Percentiles rank a stretch among this genome's conserved stretches.
Evolutionary conservation across 2,888 invertebrate genomes (phyloP).

Genomic region (Sinhomidia bicolor): DNA sequence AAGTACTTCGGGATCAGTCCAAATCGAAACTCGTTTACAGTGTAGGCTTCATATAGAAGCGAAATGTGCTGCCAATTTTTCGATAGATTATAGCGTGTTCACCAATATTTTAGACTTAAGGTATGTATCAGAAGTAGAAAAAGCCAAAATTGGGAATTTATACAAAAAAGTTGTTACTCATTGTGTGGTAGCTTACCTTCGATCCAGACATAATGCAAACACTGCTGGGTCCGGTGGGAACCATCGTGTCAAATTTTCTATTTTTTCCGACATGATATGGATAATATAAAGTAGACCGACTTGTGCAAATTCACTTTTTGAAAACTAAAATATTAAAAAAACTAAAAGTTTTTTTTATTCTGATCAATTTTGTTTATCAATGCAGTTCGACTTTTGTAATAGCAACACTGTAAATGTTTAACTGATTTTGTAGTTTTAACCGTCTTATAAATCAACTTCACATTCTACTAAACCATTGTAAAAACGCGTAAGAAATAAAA

Average conservation of each 20-base stretch:
- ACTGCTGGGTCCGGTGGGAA: conserved; percentile 73
- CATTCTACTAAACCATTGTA: no score
- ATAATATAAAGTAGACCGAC: conserved; percentile 4
- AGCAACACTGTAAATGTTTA: no score
- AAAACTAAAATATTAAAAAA: no score
- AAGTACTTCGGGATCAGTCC: neutral
- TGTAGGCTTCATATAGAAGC: no score
- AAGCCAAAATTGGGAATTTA: neutral
- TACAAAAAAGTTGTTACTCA: conserved; percentile 35
- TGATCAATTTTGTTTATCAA: no score
- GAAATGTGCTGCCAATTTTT: conserved; percentile 51
- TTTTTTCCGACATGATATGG: conserved; percentile 78
- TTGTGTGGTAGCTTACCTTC: conserved; percentile 75
- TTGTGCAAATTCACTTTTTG: neutral
- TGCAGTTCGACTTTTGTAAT: no score
- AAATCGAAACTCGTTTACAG: no score
- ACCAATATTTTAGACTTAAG: conserved; percentile 63
- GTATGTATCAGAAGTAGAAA: conserved; percentile 34
- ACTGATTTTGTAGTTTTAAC: no score
- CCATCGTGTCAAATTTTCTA: conserved; percentile 78
- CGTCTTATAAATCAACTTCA: no score
- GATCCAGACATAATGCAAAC: conserved; percentile 76
- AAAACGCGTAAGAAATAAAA: no score
- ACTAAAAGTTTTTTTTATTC: no score
- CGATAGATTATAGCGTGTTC: conserved; percentile 58